Conservation (phyloP, 2,888 invertebrate species). For the Mesodorylaimus sp. region DNA sequence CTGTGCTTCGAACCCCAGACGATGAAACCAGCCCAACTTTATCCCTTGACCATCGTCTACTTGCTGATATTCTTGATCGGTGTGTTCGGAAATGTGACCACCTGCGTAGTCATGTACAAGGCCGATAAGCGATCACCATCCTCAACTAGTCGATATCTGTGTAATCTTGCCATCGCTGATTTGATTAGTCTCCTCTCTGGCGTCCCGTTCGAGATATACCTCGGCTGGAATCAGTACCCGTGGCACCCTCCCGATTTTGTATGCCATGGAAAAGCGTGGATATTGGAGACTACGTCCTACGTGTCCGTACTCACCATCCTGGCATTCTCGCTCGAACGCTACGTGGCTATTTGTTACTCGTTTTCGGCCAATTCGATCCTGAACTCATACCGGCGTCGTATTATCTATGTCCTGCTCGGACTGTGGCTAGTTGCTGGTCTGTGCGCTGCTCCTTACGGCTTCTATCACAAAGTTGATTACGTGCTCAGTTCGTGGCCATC, state of each 20-base stretch:
- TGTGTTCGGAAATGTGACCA: slow-evolving; percentile 16
- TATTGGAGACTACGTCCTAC: slow-evolving; percentile 19
- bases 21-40: background rate
- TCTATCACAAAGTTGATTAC: slow-evolving; percentile 18
- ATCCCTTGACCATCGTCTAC: slow-evolving; percentile 16
- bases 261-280: slow-evolving; percentile 18
- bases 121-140: too few species aligned
- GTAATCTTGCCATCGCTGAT: slow-evolving; percentile 18
- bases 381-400: slow-evolving; percentile 12
- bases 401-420: slow-evolving; percentile 10
- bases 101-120: too few species aligned
- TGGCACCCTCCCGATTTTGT: slow-evolving; percentile 20
- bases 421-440: slow-evolving; percentile 18
- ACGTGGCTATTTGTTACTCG: slow-evolving; percentile 19
- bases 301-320: slow-evolving; percentile 19
- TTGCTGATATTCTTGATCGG: slow-evolving; percentile 16
- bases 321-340: slow-evolving; percentile 18
- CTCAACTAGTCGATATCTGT: too few species aligned
- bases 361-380: too few species aligned
- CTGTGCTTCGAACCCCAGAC: background rate
- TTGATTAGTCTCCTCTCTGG: slow-evolving; percentile 18
- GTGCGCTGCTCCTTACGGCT: slow-evolving; percentile 17
- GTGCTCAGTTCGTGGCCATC: slow-evolving; percentile 17
- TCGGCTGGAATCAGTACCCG: slow-evolving; percentile 20
- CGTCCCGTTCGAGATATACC: slow-evolving; percentile 17